phyloP scores from a whole-genome alignment of 2,113 vertebrate genomes.

The Oceanites oceanicus region DNA sequence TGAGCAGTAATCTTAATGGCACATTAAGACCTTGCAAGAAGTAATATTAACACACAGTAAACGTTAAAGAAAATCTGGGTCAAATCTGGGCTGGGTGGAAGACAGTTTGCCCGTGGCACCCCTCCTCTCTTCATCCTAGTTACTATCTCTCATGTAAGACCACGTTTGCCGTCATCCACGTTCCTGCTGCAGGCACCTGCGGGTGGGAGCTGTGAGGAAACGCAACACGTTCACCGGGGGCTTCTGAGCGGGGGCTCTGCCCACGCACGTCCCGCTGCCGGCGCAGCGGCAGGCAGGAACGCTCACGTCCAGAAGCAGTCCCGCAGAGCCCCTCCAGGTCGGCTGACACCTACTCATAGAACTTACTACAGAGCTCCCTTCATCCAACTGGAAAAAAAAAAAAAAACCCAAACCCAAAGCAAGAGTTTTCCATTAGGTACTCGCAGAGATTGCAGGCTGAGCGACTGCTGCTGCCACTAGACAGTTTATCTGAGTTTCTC shows the following conservation, averaged over 20 bases:
- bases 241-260: background rate
- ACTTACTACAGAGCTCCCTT: background rate
- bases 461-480: background rate
- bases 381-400: background rate
- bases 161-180: accelerated
- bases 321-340: background rate
- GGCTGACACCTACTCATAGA: background rate
- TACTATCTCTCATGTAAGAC: background rate
- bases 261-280: accelerated
- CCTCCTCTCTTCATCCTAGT: background rate
- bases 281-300: background rate
- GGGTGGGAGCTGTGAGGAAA: background rate
- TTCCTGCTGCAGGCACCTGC: background rate
- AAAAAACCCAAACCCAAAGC: background rate
- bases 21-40: background rate
- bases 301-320: background rate
- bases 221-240: accelerated
- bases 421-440: background rate
- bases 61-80: background rate
- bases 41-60: background rate
- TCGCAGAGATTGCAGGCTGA: background rate
- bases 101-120: background rate
- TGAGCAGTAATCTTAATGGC: background rate
- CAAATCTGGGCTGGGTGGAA: background rate
- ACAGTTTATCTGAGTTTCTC: background rate